These are phyloP conservation scores for Enteromius trimaculatus DNA, from an alignment of 2,797 vertebrate species.

Conservation along the genomic window DNA sequence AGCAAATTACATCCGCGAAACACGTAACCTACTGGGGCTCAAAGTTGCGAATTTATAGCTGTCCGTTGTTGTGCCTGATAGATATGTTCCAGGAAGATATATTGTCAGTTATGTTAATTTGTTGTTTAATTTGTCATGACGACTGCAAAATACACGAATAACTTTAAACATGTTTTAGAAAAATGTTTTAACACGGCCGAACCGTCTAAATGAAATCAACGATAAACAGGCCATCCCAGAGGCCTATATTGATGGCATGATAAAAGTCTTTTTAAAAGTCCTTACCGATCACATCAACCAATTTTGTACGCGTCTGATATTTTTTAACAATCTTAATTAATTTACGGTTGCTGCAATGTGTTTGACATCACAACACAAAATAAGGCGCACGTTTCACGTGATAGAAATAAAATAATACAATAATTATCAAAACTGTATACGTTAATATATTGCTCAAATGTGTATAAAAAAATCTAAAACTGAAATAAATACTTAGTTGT, in stretches of 20 bases:
- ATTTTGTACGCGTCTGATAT: background rate
- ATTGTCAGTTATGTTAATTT: too few relatives aligned
- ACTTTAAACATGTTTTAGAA: background rate
- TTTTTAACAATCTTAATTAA: background rate
- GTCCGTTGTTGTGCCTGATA: background rate
- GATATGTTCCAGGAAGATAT: background rate
- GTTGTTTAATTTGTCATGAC: background rate
- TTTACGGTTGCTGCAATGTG: background rate
- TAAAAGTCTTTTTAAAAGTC: conserved; percentile 45
- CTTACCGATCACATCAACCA: background rate
- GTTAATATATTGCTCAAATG: background rate
- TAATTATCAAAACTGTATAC: background rate
- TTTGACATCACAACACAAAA: background rate
- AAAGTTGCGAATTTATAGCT: background rate
- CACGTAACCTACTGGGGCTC: background rate
- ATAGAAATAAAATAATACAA: background rate
- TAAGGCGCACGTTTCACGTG: background rate
- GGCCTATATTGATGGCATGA: background rate
- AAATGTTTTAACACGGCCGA: background rate
- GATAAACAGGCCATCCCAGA: background rate
- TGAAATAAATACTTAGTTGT: background rate
- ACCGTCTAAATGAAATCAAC: background rate
- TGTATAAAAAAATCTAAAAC: background rate
- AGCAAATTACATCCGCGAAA: background rate
- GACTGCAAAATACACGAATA: background rate